Evolutionary conservation across 2,797 vertebrate species (phyloP), one percentile per base, ranked within the genome.

Genomic region (Oophaga sylvatica): DNA sequence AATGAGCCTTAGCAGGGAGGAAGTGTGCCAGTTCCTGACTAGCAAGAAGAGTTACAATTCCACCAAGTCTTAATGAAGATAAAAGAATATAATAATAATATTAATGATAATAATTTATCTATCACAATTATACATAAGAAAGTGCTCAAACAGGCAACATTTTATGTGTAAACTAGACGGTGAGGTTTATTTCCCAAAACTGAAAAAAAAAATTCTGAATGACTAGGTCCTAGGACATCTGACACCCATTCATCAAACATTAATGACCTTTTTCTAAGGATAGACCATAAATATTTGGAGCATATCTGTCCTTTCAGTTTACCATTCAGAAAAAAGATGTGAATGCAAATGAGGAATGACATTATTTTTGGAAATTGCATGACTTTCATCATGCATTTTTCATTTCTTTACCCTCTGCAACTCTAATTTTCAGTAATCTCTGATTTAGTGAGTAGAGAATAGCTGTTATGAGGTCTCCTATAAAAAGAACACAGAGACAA

Each of bases 1-100:
- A 81, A 81, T 81, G 79, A 81, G 60, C 31, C 79, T 63, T 81
- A 45, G 79, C 79, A 48, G 20, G 59, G 79, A 63, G 60, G 35
- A 81, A 81, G 41, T 12, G 13, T 81, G 29, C 79, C 41, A 45
- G 59, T n/a, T 81, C 78, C 79, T 81, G 79, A 45, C 19, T 45
- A 45, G 15, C 22, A 80, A 63, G 17, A 80, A 80, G 2, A n/a
- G 31, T 13, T 65, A 65, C 17, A 81, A 45, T 45, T 63, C 60
- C 15, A 63, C 60, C 20, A 81, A 57, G 59, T 48, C 35, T 65
- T 65, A 16, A 48, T 48, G 73, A 53, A 76, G 45, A n/a, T 76
- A 76, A 76, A 48, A 76, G 20, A 48, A 53, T 41, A 41, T 41
- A 41, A 3, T 53, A 76, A 48, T 63, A 63, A 26, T 26, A 26